These are phyloP conservation scores for Cetonia aurata DNA, from an alignment of 2,888 invertebrate genomes.

Conservation along the genomic window DNA sequence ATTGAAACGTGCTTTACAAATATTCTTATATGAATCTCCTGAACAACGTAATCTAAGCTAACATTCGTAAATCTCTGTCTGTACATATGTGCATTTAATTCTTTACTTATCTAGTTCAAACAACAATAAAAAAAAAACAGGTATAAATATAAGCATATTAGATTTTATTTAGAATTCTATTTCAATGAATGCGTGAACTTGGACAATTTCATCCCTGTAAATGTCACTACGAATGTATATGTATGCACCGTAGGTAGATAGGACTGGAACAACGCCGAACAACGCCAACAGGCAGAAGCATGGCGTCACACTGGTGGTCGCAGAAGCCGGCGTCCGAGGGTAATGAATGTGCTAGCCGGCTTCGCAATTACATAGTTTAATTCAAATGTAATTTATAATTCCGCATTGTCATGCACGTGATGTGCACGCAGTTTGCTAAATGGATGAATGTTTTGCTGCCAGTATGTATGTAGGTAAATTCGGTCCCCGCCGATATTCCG, in stretches of 20 bases:
- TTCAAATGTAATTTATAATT: conserved; percentile 69
- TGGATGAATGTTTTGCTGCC: conserved; percentile 62
- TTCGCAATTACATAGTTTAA: conserved; percentile 69
- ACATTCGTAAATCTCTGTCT: no score
- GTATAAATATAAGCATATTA: no score
- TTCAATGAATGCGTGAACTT: no score
- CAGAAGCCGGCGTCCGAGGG: conserved; percentile 48
- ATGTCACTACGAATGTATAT: neutral
- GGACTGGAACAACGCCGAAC: conserved; percentile 33
- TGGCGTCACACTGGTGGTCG: conserved; percentile 46
- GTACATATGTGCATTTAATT: no score
- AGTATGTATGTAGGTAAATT: conserved; percentile 50
- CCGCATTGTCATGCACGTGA: conserved; percentile 68
- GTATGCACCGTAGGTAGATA: conserved; percentile 33
- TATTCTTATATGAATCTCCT: no score
- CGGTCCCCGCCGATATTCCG: conserved; percentile 27
- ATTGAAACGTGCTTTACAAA: no score
- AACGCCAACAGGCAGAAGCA: conserved; percentile 6
- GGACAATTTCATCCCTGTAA: conserved; percentile 12
- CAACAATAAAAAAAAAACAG: no score
- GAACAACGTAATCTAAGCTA: no score
- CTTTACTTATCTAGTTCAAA: no score
- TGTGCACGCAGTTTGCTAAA: conserved; percentile 65
- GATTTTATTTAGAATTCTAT: no score
- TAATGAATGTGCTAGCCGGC: conserved; percentile 66